Evolutionary conservation across 1,140 invertebrate genomes (phyloP).

Genomic region (Bombus sibiricus): DNA sequence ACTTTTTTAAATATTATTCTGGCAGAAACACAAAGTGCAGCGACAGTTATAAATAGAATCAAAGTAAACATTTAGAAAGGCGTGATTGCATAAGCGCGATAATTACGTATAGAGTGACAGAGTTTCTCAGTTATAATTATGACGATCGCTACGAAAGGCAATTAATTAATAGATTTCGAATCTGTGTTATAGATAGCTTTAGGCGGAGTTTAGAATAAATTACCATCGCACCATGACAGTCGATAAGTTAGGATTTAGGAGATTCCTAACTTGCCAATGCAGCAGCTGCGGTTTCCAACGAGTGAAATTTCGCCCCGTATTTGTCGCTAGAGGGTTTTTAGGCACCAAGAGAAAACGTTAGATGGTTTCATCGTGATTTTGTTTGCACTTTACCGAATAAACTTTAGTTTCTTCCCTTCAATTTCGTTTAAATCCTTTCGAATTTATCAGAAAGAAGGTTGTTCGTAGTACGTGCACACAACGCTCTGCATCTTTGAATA

Average conservation of each 20-base stretch:
- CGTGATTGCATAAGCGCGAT: no score
- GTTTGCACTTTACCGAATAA: neutral
- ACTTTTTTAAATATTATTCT: neutral
- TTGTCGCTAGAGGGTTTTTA: constrained; percentile 68
- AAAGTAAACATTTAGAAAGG: neutral
- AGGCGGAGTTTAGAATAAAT: constrained; percentile 37
- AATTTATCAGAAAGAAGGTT: neutral
- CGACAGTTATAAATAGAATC: neutral
- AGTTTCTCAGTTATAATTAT: neutral
- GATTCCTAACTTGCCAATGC: constrained; percentile 72
- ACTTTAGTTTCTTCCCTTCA: no score
- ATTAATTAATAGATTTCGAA: neutral
- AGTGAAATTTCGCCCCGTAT: constrained; percentile 69
- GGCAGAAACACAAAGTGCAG: no score
- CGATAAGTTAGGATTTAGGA: constrained; percentile 75
- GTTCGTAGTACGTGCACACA: neutral
- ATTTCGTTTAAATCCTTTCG: neutral
- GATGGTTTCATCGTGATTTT: neutral
- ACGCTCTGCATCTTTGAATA: neutral
- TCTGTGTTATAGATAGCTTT: neutral
- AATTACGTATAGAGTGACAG: no score
- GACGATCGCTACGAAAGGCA: neutral
- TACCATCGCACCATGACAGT: constrained; percentile 53
- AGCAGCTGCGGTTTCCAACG: constrained; percentile 61
- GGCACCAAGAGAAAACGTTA: neutral